Conservation (phyloP, 2,888 invertebrate genomes). For the Neuroscelio doddi region DNA sequence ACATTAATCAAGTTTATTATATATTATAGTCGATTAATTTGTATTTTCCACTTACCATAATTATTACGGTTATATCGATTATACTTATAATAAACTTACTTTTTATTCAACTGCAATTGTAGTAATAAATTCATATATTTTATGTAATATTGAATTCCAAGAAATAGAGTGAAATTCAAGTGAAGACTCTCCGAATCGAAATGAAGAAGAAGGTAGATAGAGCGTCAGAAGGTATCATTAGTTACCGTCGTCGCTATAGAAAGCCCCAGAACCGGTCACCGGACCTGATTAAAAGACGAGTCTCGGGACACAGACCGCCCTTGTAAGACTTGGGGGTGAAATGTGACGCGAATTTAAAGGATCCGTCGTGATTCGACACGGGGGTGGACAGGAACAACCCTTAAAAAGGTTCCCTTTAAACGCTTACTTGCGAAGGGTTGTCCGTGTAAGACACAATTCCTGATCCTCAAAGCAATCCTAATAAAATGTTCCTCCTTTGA, state of each 20-base stretch:
- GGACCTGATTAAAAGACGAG: conserved; percentile 68
- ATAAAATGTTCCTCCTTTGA: conserved; percentile 47
- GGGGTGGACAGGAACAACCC: conserved; percentile 60
- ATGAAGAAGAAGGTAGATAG: conserved; percentile 39
- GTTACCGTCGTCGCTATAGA: conserved; percentile 62
- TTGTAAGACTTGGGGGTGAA: conserved; percentile 62
- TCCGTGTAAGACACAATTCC: conserved; percentile 47
- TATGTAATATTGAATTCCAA: no score
- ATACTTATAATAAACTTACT: no score
- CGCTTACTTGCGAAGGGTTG: conserved; percentile 59
- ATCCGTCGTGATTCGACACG: conserved; percentile 64
- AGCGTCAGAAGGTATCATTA: conserved; percentile 61
- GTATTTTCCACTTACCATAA: no score
- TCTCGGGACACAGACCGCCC: conserved; percentile 52
- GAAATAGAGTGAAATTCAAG: not conserved
- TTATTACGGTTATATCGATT: no score
- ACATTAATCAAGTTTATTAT: no score
- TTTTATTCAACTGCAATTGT: no score
- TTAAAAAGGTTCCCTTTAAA: conserved; percentile 64
- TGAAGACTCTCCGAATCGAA: not conserved
- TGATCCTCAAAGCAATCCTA: conserved; percentile 43
- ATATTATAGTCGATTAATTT: no score
- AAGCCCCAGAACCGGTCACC: conserved; percentile 58
- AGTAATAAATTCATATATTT: no score
- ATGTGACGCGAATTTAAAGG: conserved; percentile 71